Evolutionary conservation across 2,888 invertebrate genomes (phyloP).

Genomic region (Furcula furcula): DNA sequence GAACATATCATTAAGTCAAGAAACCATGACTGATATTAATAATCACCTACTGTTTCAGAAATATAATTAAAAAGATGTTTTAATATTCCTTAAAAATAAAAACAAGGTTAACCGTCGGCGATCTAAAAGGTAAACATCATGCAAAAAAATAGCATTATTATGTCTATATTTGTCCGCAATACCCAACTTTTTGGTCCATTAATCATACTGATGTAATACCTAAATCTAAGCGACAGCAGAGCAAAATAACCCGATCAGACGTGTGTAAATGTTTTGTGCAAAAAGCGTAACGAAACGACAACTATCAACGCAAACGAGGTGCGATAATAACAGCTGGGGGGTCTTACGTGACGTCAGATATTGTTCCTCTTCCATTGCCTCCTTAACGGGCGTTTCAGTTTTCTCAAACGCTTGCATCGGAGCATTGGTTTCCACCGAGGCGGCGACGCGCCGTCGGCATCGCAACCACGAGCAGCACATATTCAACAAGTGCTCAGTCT

Average conservation of each 20-base stretch:
- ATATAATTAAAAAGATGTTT: no score
- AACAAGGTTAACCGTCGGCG: no score
- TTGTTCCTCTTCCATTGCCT: slow-evolving; percentile 39
- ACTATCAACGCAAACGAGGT: slow-evolving; percentile 33
- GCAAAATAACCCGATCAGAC: slow-evolving; percentile 28
- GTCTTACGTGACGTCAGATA: slow-evolving; percentile 64
- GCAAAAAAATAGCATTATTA: no score
- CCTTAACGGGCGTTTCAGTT: slow-evolving; percentile 34
- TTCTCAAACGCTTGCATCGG: slow-evolving; percentile 59
- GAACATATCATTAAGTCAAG: no score
- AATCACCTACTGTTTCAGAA: no score
- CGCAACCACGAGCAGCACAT: slow-evolving; percentile 78
- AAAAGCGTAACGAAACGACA: slow-evolving; percentile 39
- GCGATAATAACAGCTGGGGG: slow-evolving; percentile 36
- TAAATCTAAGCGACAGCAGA: slow-evolving; percentile 18
- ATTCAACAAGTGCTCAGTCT: slow-evolving; percentile 37
- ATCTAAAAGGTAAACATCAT: no score
- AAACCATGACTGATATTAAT: no score
- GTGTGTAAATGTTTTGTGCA: slow-evolving; percentile 39
- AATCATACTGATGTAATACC: slow-evolving; percentile 48
- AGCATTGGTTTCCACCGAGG: slow-evolving; percentile 48
- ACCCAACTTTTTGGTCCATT: slow-evolving; percentile 35
- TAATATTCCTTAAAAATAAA: no score
- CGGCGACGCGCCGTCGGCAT: slow-evolving; percentile 67
- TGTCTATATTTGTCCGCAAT: no score